phyloP scores from a whole-genome alignment of 2,888 invertebrate genomes.

The Julus scanicus region DNA sequence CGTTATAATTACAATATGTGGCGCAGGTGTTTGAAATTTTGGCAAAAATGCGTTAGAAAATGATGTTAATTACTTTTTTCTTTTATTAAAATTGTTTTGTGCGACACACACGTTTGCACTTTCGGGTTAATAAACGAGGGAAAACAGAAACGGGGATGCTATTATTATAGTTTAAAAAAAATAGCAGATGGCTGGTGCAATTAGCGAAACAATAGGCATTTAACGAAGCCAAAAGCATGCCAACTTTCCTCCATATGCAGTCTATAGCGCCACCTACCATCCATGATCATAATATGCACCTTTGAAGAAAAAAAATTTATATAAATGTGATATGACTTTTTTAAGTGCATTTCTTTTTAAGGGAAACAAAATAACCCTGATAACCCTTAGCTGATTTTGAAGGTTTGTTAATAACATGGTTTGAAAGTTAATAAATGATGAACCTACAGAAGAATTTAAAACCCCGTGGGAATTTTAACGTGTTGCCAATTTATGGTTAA shows the following conservation, averaged over 20 bases:
- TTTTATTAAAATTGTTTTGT: conserved; percentile 37
- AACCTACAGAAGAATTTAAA: not conserved
- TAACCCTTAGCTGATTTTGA: no score
- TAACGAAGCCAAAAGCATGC: conserved; percentile 43
- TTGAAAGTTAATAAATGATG: not conserved
- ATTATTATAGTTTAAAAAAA: conserved; percentile 41
- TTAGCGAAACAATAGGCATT: conserved; percentile 47
- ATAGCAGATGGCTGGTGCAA: conserved; percentile 36
- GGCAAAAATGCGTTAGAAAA: conserved; percentile 45
- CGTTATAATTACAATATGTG: conserved; percentile 18
- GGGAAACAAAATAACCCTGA: no score
- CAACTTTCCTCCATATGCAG: not conserved
- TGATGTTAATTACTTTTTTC: conserved; percentile 47
- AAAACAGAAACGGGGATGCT: conserved; percentile 37
- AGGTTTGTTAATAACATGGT: not conserved
- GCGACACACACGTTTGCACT: conserved; percentile 47
- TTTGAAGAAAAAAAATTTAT: no score
- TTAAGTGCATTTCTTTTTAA: no score
- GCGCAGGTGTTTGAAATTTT: conserved; percentile 40
- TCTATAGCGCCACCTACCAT: not conserved
- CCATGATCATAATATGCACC: not conserved
- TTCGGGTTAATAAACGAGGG: conserved; percentile 45
- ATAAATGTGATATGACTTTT: no score
- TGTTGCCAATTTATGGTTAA: not conserved
- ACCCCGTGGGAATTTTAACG: not conserved